Base-by-base conservation (phyloP, 2,888 invertebrate genomes). In the Serripes groenlandicus region DNA sequence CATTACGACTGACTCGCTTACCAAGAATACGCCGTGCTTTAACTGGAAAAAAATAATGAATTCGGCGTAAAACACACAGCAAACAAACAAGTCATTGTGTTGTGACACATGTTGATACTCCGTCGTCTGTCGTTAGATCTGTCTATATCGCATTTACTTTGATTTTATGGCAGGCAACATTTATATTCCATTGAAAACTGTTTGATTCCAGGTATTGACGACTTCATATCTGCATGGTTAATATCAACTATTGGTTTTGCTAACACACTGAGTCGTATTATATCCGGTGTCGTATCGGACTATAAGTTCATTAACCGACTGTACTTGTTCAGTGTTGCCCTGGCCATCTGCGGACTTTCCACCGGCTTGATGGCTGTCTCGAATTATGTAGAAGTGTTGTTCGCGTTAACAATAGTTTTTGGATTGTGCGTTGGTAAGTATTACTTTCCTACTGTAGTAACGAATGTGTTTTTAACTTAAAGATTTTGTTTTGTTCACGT, bases 211-310 rank as follows among this genome's bases (percentile, higher is more conserved):
- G 81, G 76, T 18, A 58, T 81, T 9, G 66, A 52, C 66, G 85
- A 0, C 94, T 95, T 85, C 15, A 68, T 84, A 0, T 96, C 97
- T 0, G 96, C 97, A 9, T 96, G 96, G 93, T 95, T 99, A 77
- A 96, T 99, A 18, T 97, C 98, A 0, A 96, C 97, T 1, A 97
- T 99, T 90, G 99, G 99, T 30, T 96, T 98, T 64, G 96, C 98
- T 0, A 99, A 99, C 94, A 99, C 98, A 0, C 94, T 98, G 58
- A 98, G 98, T 60, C 97, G 99, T 95, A 96, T 99, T 26, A 95
- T 97, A 7, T 90, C 93, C 74, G 94, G 94, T 3, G 91, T 79
- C 71, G 23, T 94, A 9, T 89, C 92, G 3, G 92, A 92, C 82
- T 58, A 75, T 15, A 79, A 82, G 0, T 98, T 97, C 96, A 96